phyloP scores from a whole-genome alignment of 2,113 vertebrate genomes.

The Hydrochoerus hydrochaeris region DNA sequence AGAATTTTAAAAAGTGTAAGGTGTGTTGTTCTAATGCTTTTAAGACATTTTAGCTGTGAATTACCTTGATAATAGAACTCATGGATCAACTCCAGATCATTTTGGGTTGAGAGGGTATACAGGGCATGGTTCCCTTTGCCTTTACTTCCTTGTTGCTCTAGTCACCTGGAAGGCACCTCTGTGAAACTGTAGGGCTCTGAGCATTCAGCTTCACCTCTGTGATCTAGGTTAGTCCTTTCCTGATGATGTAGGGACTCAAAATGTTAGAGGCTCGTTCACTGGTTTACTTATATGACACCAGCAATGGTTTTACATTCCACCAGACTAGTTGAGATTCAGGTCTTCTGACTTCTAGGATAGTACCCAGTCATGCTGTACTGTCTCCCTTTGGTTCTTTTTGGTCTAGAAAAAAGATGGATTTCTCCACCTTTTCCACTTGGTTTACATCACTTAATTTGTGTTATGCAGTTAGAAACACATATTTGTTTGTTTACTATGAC shows the following conservation, averaged over 20 bases:
- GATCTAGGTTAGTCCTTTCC: background rate
- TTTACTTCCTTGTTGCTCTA: background rate
- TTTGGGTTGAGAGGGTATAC: background rate
- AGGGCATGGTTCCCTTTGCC: background rate
- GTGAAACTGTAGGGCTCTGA: background rate
- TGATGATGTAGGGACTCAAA: background rate
- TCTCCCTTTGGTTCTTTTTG: background rate
- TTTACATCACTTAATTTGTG: background rate
- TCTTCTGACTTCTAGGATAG: background rate
- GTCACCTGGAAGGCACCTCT: background rate
- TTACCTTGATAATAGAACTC: background rate
- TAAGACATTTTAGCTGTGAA: background rate
- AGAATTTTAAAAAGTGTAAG: background rate
- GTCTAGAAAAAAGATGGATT: background rate
- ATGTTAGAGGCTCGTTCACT: background rate
- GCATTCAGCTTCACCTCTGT: background rate
- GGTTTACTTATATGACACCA: too few species aligned
- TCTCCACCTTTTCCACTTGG: background rate
- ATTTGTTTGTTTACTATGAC: conserved; percentile 9
- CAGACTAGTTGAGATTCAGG: background rate
- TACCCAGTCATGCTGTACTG: background rate
- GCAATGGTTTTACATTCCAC: too few species aligned
- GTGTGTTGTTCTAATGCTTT: background rate
- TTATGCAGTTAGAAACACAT: background rate
- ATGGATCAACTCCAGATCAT: background rate